phyloP scores from a whole-genome alignment of 2,113 vertebrate genomes.

The Lutjanus erythropterus region DNA sequence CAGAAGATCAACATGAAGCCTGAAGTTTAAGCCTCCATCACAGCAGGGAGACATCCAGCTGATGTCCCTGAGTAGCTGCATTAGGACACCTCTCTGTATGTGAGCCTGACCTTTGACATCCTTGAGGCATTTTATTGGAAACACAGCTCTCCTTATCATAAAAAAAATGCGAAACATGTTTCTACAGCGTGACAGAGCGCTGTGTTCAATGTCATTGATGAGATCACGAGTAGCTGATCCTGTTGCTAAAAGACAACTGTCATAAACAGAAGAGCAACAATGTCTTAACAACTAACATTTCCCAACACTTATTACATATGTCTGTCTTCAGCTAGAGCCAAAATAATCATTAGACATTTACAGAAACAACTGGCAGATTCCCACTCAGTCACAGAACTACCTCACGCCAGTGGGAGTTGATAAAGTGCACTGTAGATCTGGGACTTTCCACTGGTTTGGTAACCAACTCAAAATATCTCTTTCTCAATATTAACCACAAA shows the following conservation, averaged over 20 bases:
- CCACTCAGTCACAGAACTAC: constrained; percentile 18
- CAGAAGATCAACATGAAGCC: background rate
- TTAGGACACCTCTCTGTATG: background rate
- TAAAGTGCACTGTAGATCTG: constrained; percentile 13
- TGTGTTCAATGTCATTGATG: background rate
- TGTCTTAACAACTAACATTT: constrained; percentile 30
- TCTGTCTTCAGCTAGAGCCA: constrained; percentile 39
- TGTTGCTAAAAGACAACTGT: constrained; percentile 4
- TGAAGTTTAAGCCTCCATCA: background rate
- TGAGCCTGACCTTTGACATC: constrained; percentile 6
- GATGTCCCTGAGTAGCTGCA: constrained; percentile 7
- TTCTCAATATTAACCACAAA: constrained; percentile 41
- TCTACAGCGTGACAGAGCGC: background rate
- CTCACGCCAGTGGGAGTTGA: constrained; percentile 57
- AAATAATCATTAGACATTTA: constrained; percentile 27
- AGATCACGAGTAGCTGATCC: constrained; percentile 20
- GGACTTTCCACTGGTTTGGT: constrained; percentile 69
- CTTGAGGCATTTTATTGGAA: background rate
- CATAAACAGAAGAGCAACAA: too few relatives aligned
- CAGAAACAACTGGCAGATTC: constrained; percentile 40
- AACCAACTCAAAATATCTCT: background rate
- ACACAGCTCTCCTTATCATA: background rate
- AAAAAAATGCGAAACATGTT: constrained; percentile 18
- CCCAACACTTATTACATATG: constrained; percentile 34
- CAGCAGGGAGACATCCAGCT: background rate